Percentiles rank a stretch among this genome's conserved stretches.
Conservation (phyloP, 2,797 vertebrate species). For the Acipenser oxyrinchus region DNA sequence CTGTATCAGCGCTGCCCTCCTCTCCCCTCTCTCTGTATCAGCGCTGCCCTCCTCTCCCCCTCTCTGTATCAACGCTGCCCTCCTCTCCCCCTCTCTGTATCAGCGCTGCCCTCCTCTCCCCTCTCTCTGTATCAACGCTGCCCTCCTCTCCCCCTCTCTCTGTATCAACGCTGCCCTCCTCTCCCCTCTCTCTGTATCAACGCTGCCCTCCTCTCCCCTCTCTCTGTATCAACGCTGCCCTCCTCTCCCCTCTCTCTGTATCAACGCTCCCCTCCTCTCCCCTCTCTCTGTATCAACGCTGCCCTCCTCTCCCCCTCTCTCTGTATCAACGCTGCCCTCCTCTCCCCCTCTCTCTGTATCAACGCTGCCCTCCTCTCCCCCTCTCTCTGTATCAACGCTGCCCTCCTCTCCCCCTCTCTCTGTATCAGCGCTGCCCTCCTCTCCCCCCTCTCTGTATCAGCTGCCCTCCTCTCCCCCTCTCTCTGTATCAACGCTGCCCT, state of each 20-base stretch:
- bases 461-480: slow-evolving; percentile 4
- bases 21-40: background rate
- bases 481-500: background rate
- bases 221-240: background rate
- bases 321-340: background rate
- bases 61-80: background rate
- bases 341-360: background rate
- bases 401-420: background rate
- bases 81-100: background rate
- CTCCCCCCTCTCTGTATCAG: too few species aligned
- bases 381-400: background rate
- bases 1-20: background rate
- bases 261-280: background rate
- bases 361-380: background rate
- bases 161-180: too few species aligned
- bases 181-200: background rate
- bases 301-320: too few species aligned
- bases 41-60: too few species aligned
- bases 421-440: background rate
- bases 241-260: background rate
- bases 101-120: background rate
- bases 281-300: background rate
- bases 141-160: slow-evolving; percentile 3
- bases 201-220: background rate
- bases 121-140: background rate